A percentile compares a stretch with the other conserved stretches of the same genome.
Evolutionary conservation across 2,888 invertebrate species (phyloP).

Genomic region (Plagiodera versicolora): DNA sequence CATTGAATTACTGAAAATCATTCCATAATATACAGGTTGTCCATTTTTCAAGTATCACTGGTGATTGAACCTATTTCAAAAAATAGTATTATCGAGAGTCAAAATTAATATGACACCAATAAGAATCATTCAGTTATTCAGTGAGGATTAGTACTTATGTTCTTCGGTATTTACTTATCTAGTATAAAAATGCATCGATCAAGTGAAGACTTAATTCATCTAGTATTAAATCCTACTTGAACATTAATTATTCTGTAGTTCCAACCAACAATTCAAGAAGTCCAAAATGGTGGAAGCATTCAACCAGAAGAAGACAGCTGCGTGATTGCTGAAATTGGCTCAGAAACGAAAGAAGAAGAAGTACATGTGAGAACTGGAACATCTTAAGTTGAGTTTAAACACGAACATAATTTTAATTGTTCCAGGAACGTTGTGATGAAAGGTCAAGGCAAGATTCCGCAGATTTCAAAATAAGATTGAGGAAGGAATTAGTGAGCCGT

Average conservation of each 20-base stretch:
- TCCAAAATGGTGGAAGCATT: slow-evolving; percentile 55
- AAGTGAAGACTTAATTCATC: too few species aligned
- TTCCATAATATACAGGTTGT: too few species aligned
- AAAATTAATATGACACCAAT: too few species aligned
- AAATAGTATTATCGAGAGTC: too few species aligned
- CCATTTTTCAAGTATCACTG: too few species aligned
- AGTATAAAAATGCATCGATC: too few species aligned
- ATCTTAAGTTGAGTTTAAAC: slow-evolving; percentile 7
- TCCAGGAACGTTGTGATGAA: slow-evolving; percentile 52
- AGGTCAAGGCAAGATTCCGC: slow-evolving; percentile 71
- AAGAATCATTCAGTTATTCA: too few species aligned
- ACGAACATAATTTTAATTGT: slow-evolving; percentile 8
- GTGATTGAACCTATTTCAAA: too few species aligned
- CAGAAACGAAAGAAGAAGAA: slow-evolving; percentile 53
- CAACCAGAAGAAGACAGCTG: slow-evolving; percentile 55
- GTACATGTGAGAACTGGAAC: slow-evolving; percentile 44
- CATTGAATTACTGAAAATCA: too few species aligned
- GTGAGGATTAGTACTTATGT: too few species aligned
- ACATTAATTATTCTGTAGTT: slow-evolving; percentile 38
- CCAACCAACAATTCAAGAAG: slow-evolving; percentile 51
- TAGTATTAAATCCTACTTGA: too few species aligned
- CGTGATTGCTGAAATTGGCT: slow-evolving; percentile 53
- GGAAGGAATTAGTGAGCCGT: slow-evolving; percentile 81
- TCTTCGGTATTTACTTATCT: too few species aligned
- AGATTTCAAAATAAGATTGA: slow-evolving; percentile 77